phyloP scores from a whole-genome alignment of 1,140 invertebrate genomes.

The Sarcophaga bullata region DNA sequence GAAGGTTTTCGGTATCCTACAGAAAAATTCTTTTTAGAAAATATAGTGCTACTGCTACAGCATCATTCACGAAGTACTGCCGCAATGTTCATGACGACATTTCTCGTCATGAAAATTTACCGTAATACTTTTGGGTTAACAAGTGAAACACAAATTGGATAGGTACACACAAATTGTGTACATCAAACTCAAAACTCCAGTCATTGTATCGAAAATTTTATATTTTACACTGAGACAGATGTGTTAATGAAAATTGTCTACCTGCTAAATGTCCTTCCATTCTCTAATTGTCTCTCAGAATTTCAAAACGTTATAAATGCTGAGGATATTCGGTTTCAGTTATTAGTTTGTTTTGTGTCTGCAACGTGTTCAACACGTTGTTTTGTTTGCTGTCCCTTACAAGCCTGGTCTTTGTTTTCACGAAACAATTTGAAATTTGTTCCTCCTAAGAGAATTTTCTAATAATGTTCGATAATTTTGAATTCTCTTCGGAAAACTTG shows the following conservation, averaged over 20 bases:
- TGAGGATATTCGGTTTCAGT: neutral
- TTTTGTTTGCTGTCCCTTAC: neutral
- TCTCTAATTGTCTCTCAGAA: neutral
- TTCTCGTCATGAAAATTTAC: no score
- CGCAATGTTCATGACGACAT: no score
- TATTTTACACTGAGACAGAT: neutral
- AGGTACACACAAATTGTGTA: no score
- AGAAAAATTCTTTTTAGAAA: no score
- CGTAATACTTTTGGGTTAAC: no score
- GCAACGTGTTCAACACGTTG: neutral
- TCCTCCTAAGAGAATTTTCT: neutral
- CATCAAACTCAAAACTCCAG: no score
- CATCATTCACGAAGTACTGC: no score
- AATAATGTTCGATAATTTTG: constrained; percentile 56
- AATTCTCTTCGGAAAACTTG: constrained; percentile 55
- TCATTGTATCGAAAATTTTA: no score
- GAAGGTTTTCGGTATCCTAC: no score
- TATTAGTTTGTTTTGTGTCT: constrained; percentile 13
- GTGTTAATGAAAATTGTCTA: neutral
- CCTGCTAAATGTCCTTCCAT: neutral
- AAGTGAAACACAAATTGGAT: no score
- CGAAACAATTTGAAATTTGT: neutral
- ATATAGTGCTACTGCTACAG: no score
- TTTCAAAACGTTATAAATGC: neutral
- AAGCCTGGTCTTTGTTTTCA: neutral